Evolutionary conservation across 1,140 invertebrate genomes (phyloP).

Genomic region (Drosophila quadrilineata): DNA sequence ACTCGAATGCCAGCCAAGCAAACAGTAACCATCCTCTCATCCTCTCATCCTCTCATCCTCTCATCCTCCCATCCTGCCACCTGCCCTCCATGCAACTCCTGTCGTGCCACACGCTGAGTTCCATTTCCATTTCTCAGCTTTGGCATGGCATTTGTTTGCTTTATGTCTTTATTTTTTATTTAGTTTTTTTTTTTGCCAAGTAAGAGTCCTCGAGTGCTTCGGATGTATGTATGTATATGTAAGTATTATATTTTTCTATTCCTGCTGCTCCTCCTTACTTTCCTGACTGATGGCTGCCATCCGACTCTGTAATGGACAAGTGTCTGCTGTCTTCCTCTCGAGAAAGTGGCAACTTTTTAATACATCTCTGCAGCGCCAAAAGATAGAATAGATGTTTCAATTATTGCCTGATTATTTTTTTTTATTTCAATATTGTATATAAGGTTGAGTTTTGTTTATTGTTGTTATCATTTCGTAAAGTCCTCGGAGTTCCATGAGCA

Average conservation of each 20-base stretch:
- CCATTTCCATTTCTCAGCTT: conserved; percentile 6
- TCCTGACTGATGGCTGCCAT: conserved; percentile 61
- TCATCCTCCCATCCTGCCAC: not conserved
- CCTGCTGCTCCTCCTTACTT: conserved; percentile 19
- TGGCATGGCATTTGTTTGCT: conserved; percentile 66
- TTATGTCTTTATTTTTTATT: conserved; percentile 71
- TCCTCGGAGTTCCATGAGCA: conserved; percentile 15
- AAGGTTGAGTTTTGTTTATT: conserved; percentile 15
- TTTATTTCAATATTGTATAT: conserved; percentile 2
- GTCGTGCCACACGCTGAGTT: not conserved
- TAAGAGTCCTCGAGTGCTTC: too few species aligned
- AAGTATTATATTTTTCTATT: conserved; percentile 9
- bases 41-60: too few species aligned
- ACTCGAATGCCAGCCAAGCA: conserved; percentile 62
- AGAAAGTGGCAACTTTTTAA: conserved; percentile 32
- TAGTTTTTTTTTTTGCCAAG: conserved; percentile 35
- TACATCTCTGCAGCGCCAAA: too few species aligned
- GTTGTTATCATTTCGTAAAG: conserved; percentile 13
- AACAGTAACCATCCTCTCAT: conserved; percentile 1
- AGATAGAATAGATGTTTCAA: conserved; percentile 61
- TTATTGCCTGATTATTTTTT: conserved; percentile 50
- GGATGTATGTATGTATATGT: too few species aligned
- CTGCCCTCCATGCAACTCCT: conserved; percentile 3
- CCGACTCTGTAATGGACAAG: conserved; percentile 27
- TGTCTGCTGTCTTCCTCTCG: not conserved